phyloP scores from a whole-genome alignment of 2,888 invertebrate genomes.

The Strigamia maritima region DNA sequence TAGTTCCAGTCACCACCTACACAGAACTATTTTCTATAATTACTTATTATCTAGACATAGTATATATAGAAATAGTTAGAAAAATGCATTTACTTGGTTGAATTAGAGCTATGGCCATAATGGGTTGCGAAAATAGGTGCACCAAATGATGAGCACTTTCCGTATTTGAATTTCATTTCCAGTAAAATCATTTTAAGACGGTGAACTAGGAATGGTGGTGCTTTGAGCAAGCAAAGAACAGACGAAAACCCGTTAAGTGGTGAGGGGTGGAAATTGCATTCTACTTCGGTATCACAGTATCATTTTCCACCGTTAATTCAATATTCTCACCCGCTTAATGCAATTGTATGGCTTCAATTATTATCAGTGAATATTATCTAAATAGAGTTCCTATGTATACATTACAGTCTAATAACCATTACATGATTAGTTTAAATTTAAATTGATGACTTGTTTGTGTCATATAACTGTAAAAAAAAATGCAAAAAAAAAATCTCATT shows the following conservation, averaged over 20 bases:
- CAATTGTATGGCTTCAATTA: neutral
- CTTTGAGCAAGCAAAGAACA: neutral
- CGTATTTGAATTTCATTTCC: neutral
- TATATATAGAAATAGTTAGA: neutral
- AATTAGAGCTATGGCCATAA: neutral
- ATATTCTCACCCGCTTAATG: neutral
- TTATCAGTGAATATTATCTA: neutral
- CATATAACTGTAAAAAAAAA: neutral
- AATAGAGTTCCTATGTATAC: neutral
- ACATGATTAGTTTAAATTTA: neutral
- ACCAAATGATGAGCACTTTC: neutral
- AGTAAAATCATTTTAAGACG: neutral
- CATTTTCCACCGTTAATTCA: neutral
- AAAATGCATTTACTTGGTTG: neutral
- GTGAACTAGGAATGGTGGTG: neutral
- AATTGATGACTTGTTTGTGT: neutral
- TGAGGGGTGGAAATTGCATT: neutral
- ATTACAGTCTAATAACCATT: neutral
- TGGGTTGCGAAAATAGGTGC: neutral
- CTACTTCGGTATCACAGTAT: neutral
- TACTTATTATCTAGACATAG: neutral
- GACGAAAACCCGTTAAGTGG: neutral
- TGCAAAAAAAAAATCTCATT: neutral
- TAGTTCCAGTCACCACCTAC: neutral
- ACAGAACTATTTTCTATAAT: neutral